These are phyloP conservation scores for Encarsia formosa DNA, from an alignment of 2,888 invertebrate species.

Conservation along the genomic window DNA sequence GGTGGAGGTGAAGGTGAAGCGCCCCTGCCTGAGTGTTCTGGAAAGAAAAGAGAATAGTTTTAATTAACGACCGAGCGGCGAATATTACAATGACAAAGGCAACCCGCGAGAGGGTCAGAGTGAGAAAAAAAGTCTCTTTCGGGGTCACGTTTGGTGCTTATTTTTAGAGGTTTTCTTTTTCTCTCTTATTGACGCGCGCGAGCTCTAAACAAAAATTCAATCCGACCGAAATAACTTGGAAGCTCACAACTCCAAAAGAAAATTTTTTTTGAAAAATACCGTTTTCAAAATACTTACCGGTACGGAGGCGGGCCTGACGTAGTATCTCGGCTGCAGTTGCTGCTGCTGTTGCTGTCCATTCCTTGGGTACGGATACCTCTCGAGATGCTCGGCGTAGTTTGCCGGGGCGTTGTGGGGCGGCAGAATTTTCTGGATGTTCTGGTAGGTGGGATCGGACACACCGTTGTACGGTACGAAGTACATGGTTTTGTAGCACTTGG, in stretches of 20 bases:
- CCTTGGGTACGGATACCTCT: conserved; percentile 46
- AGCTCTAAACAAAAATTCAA: too few relatives aligned
- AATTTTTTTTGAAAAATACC: too few relatives aligned
- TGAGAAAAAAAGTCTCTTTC: too few relatives aligned
- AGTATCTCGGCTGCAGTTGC: conserved; percentile 36
- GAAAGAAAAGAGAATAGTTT: too few relatives aligned
- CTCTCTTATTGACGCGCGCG: too few relatives aligned
- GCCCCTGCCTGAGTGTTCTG: conserved; percentile 29
- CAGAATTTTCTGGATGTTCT: conserved; percentile 46
- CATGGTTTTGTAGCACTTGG: conserved; percentile 48
- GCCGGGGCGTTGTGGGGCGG: conserved; percentile 39
- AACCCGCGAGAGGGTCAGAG: too few relatives aligned
- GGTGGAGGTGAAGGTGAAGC: conserved; percentile 46
- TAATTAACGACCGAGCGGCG: too few relatives aligned
- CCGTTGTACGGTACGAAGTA: conserved; percentile 49
- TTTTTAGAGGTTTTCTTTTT: too few relatives aligned
- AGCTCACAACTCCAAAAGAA: too few relatives aligned
- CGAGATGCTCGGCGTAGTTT: conserved; percentile 45
- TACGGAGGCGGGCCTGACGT: conserved; percentile 36
- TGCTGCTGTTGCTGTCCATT: conserved; percentile 31
- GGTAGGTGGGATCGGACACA: conserved; percentile 46
- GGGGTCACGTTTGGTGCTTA: too few relatives aligned
- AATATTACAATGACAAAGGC: too few relatives aligned
- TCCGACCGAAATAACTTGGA: too few relatives aligned
- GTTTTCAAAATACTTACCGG: conserved; percentile 26